These are phyloP conservation scores for Druceiella hillmani DNA, from an alignment of 2,888 invertebrate species.

Conservation along the genomic window DNA sequence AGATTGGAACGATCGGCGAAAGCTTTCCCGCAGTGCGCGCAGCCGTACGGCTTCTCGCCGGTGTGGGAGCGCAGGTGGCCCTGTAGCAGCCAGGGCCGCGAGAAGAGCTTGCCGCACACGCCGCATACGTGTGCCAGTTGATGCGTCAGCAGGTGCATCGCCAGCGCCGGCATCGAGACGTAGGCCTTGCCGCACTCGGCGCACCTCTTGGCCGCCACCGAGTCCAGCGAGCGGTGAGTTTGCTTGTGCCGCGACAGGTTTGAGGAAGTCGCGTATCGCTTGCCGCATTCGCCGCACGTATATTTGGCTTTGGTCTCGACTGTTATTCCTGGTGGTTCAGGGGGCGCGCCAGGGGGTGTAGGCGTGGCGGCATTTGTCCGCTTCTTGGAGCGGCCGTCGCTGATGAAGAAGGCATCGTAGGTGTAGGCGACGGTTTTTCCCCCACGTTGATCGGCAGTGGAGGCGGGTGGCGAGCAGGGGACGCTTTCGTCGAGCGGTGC, in stretches of 20 bases:
- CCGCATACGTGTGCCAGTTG: conserved; percentile 90
- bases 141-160: conserved; percentile 96
- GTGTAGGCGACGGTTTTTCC: conserved; percentile 82
- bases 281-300: conserved; percentile 80
- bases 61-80: conserved; percentile 89
- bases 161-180: conserved; percentile 96
- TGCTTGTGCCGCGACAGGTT: conserved; percentile 88
- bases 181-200: conserved; percentile 94
- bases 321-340: conserved; percentile 34
- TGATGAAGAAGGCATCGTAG: conserved; percentile 88
- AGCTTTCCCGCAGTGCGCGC: conserved; percentile 94
- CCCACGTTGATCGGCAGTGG: conserved; percentile 30
- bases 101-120: conserved; percentile 92
- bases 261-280: conserved; percentile 86
- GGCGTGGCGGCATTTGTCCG: conserved; percentile 47
- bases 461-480: conserved; percentile 25
- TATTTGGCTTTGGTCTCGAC: conserved; percentile 51
- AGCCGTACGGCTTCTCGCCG: conserved; percentile 91
- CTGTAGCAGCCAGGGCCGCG: conserved; percentile 90
- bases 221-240: conserved; percentile 89
- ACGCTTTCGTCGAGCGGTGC: conserved; percentile 19
- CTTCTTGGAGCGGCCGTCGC: conserved; percentile 83
- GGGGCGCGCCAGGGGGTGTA: conserved; percentile 33
- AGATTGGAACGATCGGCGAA: conserved; percentile 94
- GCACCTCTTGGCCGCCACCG: conserved; percentile 90